These are phyloP conservation scores for Leptonema lineaticorne DNA, from an alignment of 1,140 invertebrate species.

Conservation along the genomic window DNA sequence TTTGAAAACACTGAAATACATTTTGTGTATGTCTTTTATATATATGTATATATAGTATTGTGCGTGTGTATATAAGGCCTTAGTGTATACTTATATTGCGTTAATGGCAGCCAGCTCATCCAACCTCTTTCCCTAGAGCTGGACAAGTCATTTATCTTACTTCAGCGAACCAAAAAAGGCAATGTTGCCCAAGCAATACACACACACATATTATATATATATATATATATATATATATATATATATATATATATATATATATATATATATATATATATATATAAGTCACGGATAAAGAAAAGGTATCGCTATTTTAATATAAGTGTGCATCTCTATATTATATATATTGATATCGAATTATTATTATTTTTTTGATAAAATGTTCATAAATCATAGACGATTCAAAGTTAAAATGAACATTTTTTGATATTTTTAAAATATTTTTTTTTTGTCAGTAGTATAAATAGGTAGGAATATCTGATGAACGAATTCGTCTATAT, in stretches of 20 bases:
- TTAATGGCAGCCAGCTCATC: constrained; percentile 21
- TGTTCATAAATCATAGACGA: too few relatives aligned
- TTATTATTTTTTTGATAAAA: too few relatives aligned
- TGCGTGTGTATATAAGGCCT: background rate
- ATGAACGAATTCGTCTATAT: too few relatives aligned
- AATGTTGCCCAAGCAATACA: background rate
- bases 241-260: background rate
- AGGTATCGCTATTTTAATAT: too few relatives aligned
- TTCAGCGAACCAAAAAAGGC: constrained; percentile 15
- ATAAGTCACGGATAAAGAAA: background rate
- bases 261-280: background rate
- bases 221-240: constrained; percentile 2
- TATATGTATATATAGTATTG: too few relatives aligned
- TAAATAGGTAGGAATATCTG: too few relatives aligned
- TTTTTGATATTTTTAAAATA: too few relatives aligned
- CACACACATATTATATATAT: background rate
- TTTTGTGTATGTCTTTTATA: background rate
- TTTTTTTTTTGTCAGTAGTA: too few relatives aligned
- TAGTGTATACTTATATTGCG: background rate
- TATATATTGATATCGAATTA: too few relatives aligned
- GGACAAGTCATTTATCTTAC: constrained; percentile 26
- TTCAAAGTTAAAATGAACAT: too few relatives aligned
- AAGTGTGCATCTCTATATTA: too few relatives aligned
- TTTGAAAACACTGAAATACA: background rate
- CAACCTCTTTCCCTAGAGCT: constrained; percentile 1